phyloP scores from a whole-genome alignment of 2,113 vertebrate genomes.

The Corvus hawaiiensis region DNA sequence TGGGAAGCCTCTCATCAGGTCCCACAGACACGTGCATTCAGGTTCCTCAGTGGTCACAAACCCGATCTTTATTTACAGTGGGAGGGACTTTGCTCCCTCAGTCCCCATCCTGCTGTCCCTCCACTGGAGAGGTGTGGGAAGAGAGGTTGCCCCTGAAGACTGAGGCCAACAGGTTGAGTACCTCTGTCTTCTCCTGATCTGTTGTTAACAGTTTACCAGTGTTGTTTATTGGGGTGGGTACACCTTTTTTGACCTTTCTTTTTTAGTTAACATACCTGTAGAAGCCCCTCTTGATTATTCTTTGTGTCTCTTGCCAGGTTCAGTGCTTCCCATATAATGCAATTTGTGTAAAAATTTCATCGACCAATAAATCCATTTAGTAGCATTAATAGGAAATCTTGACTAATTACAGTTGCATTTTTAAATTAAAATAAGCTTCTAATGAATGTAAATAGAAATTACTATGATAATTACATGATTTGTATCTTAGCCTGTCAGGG shows the following conservation, averaged over 20 bases:
- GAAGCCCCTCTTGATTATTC: not conserved
- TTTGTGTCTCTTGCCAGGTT: not conserved
- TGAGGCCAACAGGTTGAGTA: not conserved
- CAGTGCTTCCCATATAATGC: not conserved
- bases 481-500: not conserved
- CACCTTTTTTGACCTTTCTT: not conserved
- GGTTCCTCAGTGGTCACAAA: not conserved
- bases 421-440: slow-evolving; percentile 5
- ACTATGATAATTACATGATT: not conserved
- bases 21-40: not conserved
- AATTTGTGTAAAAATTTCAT: not conserved
- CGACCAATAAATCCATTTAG: not conserved
- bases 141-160: not conserved
- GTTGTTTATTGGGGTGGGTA: not conserved
- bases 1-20: not conserved
- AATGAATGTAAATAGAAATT: not conserved
- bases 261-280: not conserved
- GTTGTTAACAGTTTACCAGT: not conserved
- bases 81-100: not conserved
- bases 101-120: not conserved
- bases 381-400: not conserved
- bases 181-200: not conserved
- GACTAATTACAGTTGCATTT: not conserved
- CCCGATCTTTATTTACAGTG: not conserved
- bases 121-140: not conserved